Conservation (phyloP, 2,888 invertebrate genomes). For the Eupithecia insigniata region DNA sequence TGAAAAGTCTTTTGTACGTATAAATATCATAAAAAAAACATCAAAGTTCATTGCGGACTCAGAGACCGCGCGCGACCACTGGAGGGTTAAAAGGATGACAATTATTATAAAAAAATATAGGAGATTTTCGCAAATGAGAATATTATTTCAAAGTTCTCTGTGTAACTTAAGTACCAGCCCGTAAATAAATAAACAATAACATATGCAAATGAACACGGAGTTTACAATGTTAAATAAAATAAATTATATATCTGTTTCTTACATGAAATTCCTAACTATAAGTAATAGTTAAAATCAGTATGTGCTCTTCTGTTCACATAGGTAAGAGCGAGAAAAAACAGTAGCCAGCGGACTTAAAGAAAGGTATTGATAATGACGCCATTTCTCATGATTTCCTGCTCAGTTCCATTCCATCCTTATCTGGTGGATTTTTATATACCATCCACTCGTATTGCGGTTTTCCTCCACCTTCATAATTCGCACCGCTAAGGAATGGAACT, state of each 20-base stretch:
- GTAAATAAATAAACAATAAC: conserved; percentile 22
- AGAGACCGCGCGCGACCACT: too few species aligned
- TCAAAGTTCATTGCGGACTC: too few species aligned
- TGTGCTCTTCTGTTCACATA: background rate
- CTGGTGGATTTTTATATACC: too few species aligned
- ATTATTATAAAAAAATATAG: background rate
- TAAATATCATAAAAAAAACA: too few species aligned
- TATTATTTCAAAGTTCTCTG: background rate
- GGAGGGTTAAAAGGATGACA: background rate
- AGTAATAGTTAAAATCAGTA: background rate
- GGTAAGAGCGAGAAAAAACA: background rate
- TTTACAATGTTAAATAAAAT: background rate
- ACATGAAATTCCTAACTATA: background rate
- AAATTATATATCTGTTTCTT: background rate
- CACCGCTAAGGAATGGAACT: too few species aligned
- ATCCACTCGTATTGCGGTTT: too few species aligned
- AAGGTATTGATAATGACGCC: background rate
- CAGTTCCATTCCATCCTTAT: background rate
- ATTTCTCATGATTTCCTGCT: background rate
- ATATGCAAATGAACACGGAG: background rate
- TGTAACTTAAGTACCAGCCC: conserved; percentile 51
- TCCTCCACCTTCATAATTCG: too few species aligned
- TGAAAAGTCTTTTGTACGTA: too few species aligned
- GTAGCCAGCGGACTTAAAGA: background rate
- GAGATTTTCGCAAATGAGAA: background rate